Evolutionary conservation across 2,888 invertebrate genomes (phyloP).

Genomic region (Cephalotes varians): DNA sequence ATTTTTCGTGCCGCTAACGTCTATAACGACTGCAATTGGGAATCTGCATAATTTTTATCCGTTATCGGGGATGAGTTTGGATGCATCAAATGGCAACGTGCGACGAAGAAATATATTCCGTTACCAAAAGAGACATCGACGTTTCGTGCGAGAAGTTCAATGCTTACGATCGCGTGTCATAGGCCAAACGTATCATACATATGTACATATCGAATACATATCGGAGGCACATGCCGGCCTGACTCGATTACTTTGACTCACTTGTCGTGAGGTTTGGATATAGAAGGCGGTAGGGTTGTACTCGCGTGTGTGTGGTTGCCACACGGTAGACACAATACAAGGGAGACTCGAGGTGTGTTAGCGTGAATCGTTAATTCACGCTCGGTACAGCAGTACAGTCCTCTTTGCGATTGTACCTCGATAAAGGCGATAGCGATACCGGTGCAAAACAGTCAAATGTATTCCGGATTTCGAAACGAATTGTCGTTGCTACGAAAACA

Average conservation of each 20-base stretch:
- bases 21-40: not conserved
- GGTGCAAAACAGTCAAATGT: constrained; percentile 20
- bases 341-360: constrained; percentile 60
- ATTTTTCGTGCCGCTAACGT: not conserved
- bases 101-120: not conserved
- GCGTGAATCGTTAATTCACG: constrained; percentile 72
- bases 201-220: not conserved
- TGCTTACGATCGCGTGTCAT: constrained; percentile 50
- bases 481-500: constrained; percentile 6
- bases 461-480: constrained; percentile 18
- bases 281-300: constrained; percentile 10
- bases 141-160: constrained; percentile 45
- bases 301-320: constrained; percentile 27
- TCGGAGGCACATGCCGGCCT: not conserved
- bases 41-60: not conserved
- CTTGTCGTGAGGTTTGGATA: constrained; percentile 20
- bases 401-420: constrained; percentile 52
- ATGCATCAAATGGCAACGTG: constrained; percentile 1
- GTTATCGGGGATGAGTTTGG: not conserved
- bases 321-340: constrained; percentile 22
- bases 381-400: constrained; percentile 52
- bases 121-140: constrained; percentile 27
- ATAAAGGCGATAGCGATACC: constrained; percentile 55
- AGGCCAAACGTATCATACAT: not conserved
- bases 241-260: constrained; percentile 31